These are phyloP conservation scores for Dasyurus viverrinus DNA, from an alignment of 2,113 vertebrate genomes.

Conservation along the genomic window DNA sequence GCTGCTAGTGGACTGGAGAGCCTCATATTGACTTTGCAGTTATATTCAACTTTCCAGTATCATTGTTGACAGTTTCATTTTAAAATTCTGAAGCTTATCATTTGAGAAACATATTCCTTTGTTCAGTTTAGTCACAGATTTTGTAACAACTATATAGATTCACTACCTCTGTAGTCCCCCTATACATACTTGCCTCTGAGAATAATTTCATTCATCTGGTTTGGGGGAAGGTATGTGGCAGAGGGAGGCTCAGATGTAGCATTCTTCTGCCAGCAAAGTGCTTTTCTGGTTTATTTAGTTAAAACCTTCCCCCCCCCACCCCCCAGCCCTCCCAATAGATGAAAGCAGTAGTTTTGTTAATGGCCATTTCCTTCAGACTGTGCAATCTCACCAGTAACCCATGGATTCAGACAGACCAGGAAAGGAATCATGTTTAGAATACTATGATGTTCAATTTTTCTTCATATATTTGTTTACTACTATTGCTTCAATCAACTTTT, in stretches of 20 bases:
- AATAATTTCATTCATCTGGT: slow-evolving; percentile 65
- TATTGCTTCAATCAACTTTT: slow-evolving; percentile 78
- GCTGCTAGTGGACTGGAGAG: slow-evolving; percentile 68
- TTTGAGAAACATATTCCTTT: slow-evolving; percentile 76
- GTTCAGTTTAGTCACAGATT: slow-evolving; percentile 62
- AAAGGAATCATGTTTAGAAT: slow-evolving; percentile 70
- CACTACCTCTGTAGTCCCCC: slow-evolving; percentile 53
- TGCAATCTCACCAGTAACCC: slow-evolving; percentile 66
- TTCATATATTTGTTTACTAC: slow-evolving; percentile 77
- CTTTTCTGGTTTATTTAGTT: slow-evolving; percentile 63
- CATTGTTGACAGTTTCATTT: slow-evolving; percentile 71
- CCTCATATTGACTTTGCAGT: slow-evolving; percentile 66
- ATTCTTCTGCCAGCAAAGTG: slow-evolving; percentile 47
- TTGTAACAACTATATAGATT: slow-evolving; percentile 66
- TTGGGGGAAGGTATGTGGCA: slow-evolving; percentile 61
- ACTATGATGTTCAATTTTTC: slow-evolving; percentile 53
- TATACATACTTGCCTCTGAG: slow-evolving; percentile 64
- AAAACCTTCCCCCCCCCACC: slow-evolving; percentile 42
- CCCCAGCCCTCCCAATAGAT: slow-evolving; percentile 43
- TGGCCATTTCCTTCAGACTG: slow-evolving; percentile 63
- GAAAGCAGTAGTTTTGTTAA: slow-evolving; percentile 67
- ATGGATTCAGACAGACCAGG: slow-evolving; percentile 42
- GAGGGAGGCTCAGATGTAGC: slow-evolving; percentile 58
- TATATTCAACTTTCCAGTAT: slow-evolving; percentile 71
- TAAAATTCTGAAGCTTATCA: slow-evolving; percentile 70